Evolutionary conservation across 2,113 vertebrate genomes (phyloP).

Genomic region (Ascaphus truei): DNA sequence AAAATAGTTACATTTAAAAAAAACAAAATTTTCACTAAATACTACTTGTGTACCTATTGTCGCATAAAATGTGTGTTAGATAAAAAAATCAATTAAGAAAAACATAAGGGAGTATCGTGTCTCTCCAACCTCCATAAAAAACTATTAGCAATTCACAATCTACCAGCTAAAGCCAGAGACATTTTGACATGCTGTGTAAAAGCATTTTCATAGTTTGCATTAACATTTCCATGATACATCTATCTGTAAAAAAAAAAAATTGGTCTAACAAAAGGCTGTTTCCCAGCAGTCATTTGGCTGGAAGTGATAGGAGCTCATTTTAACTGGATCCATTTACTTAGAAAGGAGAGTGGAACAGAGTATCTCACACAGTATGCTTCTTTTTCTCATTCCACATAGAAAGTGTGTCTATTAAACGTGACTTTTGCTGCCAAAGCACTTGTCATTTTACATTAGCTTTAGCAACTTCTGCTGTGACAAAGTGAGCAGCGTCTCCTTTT

Average conservation of each 20-base stretch:
- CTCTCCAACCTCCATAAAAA: slow-evolving; percentile 23
- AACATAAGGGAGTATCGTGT: slow-evolving; percentile 11
- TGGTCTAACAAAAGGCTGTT: slow-evolving; percentile 35
- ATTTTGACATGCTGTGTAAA: slow-evolving; percentile 31
- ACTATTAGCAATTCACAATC: slow-evolving; percentile 30
- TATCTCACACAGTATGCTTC: slow-evolving; percentile 29
- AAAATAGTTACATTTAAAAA: too few species aligned
- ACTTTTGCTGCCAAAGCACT: slow-evolving; percentile 62
- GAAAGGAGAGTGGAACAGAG: slow-evolving; percentile 1
- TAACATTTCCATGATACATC: slow-evolving; percentile 34
- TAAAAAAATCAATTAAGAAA: slow-evolving; percentile 22
- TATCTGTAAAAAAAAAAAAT: slow-evolving; percentile 39
- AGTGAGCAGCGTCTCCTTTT: slow-evolving; percentile 59
- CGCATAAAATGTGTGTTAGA: background rate
- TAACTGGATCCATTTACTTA: slow-evolving; percentile 5
- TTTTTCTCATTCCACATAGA: slow-evolving; percentile 48
- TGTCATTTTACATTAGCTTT: slow-evolving; percentile 65
- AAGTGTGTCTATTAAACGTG: slow-evolving; percentile 54
- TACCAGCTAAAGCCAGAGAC: slow-evolving; percentile 27
- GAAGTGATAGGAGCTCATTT: slow-evolving; percentile 37
- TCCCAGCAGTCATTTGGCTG: slow-evolving; percentile 27
- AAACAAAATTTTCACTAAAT: background rate
- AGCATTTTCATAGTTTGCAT: slow-evolving; percentile 38
- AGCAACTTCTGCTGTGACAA: slow-evolving; percentile 61
- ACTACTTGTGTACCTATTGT: background rate